Evolutionary conservation across 2,113 vertebrate genomes (phyloP).

Genomic region (Pao palembangensis): DNA sequence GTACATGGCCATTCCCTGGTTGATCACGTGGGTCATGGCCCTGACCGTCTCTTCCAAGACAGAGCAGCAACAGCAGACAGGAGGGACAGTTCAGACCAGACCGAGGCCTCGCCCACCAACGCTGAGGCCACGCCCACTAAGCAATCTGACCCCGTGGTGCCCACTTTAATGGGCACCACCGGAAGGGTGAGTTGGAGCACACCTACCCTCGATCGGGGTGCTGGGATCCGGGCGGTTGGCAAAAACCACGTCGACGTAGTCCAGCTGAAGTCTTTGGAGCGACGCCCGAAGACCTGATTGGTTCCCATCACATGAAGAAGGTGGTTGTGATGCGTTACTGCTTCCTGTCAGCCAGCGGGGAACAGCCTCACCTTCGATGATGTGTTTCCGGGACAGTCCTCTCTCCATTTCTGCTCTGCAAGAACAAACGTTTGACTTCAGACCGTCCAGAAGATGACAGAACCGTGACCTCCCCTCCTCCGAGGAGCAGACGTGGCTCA

Average conservation of each 20-base stretch:
- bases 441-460: too few relatives aligned
- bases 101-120: too few relatives aligned
- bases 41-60: conserved; percentile 79
- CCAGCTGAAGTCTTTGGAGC: conserved; percentile 78
- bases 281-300: conserved; percentile 75
- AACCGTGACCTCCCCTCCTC: too few relatives aligned
- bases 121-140: too few relatives aligned
- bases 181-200: neutral
- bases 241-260: conserved; percentile 82
- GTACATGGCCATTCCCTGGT: conserved; percentile 96
- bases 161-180: too few relatives aligned
- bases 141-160: too few relatives aligned
- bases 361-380: conserved; percentile 84
- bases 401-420: conserved; percentile 89
- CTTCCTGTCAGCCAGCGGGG: neutral
- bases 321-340: neutral
- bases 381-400: conserved; percentile 91
- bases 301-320: too few relatives aligned
- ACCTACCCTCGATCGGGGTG: conserved; percentile 80
- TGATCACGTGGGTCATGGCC: conserved; percentile 88
- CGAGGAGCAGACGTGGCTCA: too few relatives aligned
- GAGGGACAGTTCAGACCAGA: neutral
- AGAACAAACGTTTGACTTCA: conserved; percentile 34
- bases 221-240: conserved; percentile 78
- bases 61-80: neutral